Percentiles rank a stretch among this genome's conserved stretches.
phyloP scores from a whole-genome alignment of 2,888 invertebrate species.

The Fissipunctia ypsillon region DNA sequence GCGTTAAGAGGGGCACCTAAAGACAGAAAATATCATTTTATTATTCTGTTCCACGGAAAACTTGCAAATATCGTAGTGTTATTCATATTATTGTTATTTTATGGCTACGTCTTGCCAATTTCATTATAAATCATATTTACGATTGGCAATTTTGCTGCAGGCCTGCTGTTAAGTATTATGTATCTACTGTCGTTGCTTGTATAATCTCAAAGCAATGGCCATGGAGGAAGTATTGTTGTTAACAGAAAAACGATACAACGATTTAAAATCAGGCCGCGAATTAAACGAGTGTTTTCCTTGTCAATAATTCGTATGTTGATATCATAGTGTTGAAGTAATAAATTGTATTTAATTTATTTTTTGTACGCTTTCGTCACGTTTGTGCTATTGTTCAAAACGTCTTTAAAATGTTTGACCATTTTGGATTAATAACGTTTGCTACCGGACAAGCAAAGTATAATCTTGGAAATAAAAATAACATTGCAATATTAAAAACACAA shows the following conservation, averaged over 20 bases:
- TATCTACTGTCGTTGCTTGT: conserved; percentile 30
- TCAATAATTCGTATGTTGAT: background rate
- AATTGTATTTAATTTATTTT: background rate
- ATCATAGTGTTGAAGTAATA: background rate
- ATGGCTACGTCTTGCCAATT: background rate
- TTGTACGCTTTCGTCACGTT: background rate
- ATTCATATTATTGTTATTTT: background rate
- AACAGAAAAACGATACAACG: conserved; percentile 14
- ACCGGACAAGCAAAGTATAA: background rate
- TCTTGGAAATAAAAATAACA: background rate
- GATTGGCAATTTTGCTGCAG: background rate
- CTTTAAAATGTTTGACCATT: too few relatives aligned
- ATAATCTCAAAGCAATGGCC: conserved; percentile 22
- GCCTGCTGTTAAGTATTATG: background rate
- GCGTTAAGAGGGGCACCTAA: too few relatives aligned
- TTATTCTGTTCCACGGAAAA: background rate
- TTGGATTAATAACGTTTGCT: background rate
- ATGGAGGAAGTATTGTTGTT: conserved; percentile 25
- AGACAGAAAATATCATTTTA: background rate
- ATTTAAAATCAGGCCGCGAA: conserved; percentile 18
- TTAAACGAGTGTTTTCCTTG: conserved; percentile 1
- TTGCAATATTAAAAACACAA: background rate
- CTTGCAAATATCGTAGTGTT: background rate
- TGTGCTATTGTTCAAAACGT: background rate
- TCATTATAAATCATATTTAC: background rate